Base-by-base conservation (phyloP, 2,113 vertebrate species). In the Ondatra zibethicus region DNA sequence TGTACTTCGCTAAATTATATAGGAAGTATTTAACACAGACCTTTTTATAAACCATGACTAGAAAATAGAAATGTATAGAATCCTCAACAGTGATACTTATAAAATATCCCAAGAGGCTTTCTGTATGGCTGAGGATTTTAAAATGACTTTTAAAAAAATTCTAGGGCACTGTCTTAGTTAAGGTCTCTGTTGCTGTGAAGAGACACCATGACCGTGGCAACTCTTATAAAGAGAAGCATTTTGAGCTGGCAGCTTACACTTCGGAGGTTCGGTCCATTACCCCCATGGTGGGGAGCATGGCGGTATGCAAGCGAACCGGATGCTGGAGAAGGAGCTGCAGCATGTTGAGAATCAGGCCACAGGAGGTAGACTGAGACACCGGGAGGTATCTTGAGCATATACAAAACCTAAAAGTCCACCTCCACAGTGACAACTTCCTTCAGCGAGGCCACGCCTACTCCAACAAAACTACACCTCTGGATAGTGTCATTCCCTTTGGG, bases 31-130 rank as follows among this genome's bases (percentile, higher is more conserved):
- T 91, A 87, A 76, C 63, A 82, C 33, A 72, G 70, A 72, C 33
- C 31, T 66, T 88, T 70, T 88, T 89, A 82, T 8, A 23, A 91
- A 29, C 3, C 17, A 93, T 65, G 13, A 3, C 80, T 39, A 9
- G 42, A 91, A 95, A 90, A 88, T 66, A 66, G 1, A 52, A 85
- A 55, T 72, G 45, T 19, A 42, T 89, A 76, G 47, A 70, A 90
- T 77, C 29, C 90, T 97, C 72, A 70, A 31, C 19, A 33, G 5
- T 36, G 16, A 75, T 81, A 95, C 95, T 95, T 72, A 91, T 29
- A 65, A 95, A 97, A 89, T 94, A 93, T 12, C 17, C 73, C 81
- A 91, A 81, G n/a, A 68, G 55, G 4, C 6, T 94, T 29, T 92
- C 85, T 42, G 29, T 88, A 88, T 92, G 55, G n/a, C 42, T 93